These are phyloP conservation scores for Pemphigus obesinymphae DNA, from an alignment of 1,140 invertebrate species.

Conservation along the genomic window DNA sequence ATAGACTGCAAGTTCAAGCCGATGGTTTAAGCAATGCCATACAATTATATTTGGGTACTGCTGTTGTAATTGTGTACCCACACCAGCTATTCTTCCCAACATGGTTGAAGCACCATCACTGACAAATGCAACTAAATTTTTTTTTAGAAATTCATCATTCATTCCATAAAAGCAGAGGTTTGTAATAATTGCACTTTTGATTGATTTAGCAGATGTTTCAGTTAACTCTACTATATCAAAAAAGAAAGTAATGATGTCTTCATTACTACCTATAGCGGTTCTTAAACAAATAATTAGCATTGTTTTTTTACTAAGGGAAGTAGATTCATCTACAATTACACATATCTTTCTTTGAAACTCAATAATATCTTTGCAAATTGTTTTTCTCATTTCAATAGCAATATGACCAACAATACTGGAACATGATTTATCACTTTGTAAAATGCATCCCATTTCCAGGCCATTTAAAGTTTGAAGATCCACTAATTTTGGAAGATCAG, in stretches of 20 bases:
- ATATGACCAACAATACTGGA: not conserved
- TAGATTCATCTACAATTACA: not conserved
- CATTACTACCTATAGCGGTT: not conserved
- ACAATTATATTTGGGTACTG: not conserved
- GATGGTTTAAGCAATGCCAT: slow-evolving; percentile 7
- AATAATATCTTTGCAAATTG: not conserved
- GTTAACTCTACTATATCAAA: not conserved
- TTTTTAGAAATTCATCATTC: not conserved
- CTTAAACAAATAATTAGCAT: not conserved
- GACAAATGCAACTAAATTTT: not conserved
- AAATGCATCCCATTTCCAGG: not conserved
- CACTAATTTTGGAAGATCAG: slow-evolving; percentile 10
- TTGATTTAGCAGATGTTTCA: not conserved
- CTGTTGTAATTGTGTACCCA: not conserved
- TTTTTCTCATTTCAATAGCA: not conserved
- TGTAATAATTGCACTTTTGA: not conserved
- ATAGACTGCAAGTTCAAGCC: not conserved
- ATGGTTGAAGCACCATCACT: not conserved
- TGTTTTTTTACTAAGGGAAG: not conserved
- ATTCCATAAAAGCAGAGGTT: not conserved
- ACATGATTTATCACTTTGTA: not conserved
- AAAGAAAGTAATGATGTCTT: not conserved
- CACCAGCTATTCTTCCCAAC: not conserved
- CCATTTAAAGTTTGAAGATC: not conserved
- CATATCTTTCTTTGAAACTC: not conserved